Base-by-base conservation (phyloP, 2,797 vertebrate genomes). In the Onychomys arenicola region DNA sequence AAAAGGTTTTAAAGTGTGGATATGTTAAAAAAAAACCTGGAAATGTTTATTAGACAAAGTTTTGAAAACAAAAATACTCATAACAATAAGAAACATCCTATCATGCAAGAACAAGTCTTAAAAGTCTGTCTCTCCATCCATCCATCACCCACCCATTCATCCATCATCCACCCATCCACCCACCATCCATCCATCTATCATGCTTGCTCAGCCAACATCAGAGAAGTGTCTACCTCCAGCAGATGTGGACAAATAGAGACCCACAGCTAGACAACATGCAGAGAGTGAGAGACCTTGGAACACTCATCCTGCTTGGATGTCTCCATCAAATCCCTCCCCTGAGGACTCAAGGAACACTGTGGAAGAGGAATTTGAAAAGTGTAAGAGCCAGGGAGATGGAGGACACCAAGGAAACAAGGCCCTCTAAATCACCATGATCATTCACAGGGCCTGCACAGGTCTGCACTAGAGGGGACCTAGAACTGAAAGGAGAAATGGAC, bases 51-150 rank as follows among this genome's bases (percentile, higher is more conserved):
- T 80, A 27, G 21, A 76, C 37, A 89, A 88, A 46, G 40, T n/a
- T 75, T 63, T 85, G 29, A 65, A 97, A 90, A 88, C 77, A 80
- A 10, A 86, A 63, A 69, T 55, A 94, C 34, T n/a, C n/a, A 81
- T 65, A 76, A 32, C 55, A 9, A 73, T 49, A 9, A 92, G 81
- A 84, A 95, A 76, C 27, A 76, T 71, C 59, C 67, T 23, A 23
- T 63, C 63, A 52, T 16, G 9, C 49, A 89, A 23, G 34, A 88
- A 91, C 40, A 75, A 80, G 32, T 25, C 9, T 88, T 71, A 32
- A 34, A 34, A 32, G 19, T 75, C 37, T 43, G n/a, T 82, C n/a
- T 59, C n/a, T 27, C 55, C 19, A n/a, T 13, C 49, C n/a, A 73
- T 40, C n/a, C 37, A 25, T 21, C 17, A 75, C 4, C 21, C 5